These are phyloP conservation scores for Drosophila ironensis DNA, from an alignment of 1,140 invertebrate species.

Conservation along the genomic window DNA sequence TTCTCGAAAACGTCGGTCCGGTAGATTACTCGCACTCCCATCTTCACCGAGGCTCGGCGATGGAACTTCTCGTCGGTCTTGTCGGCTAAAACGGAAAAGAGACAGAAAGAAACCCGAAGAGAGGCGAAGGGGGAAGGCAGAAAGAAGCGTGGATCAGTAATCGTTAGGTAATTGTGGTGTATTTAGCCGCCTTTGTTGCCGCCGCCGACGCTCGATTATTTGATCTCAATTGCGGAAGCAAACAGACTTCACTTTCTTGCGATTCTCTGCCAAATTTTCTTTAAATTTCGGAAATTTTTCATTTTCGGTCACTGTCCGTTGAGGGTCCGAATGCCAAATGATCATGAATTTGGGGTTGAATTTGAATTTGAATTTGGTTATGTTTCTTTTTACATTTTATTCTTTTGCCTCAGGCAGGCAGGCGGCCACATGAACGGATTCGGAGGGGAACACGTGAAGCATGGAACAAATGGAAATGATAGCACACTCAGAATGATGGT, in stretches of 20 bases:
- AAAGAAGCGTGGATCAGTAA: not conserved
- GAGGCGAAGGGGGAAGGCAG: not conserved
- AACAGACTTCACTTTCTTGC: constrained; percentile 12
- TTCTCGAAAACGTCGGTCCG: constrained; percentile 74
- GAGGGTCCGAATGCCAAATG: constrained; percentile 53
- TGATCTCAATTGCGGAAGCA: constrained; percentile 11
- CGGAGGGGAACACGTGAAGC: constrained; percentile 2
- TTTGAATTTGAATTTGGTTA: not conserved
- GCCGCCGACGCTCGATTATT: constrained; percentile 33
- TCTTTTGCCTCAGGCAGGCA: constrained; percentile 38
- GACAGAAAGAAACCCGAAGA: not conserved
- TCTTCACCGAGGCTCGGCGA: constrained; percentile 74
- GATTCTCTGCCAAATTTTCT: constrained; percentile 2
- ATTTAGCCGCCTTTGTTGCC: constrained; percentile 46
- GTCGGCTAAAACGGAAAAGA: constrained; percentile 46
- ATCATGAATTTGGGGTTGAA: constrained; percentile 25
- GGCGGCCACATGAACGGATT: constrained; percentile 49
- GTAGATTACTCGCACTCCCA: constrained; percentile 78
- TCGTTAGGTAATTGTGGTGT: not conserved
- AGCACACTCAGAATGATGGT: constrained; percentile 3
- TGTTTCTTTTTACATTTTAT: not conserved
- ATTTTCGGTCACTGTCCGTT: constrained; percentile 9
- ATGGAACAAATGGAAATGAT: constrained; percentile 14
- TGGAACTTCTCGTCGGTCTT: constrained; percentile 80
- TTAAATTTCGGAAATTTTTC: not conserved